These are phyloP conservation scores for Myioborus miniatus DNA, from an alignment of 2,797 vertebrate genomes.

Conservation along the genomic window DNA sequence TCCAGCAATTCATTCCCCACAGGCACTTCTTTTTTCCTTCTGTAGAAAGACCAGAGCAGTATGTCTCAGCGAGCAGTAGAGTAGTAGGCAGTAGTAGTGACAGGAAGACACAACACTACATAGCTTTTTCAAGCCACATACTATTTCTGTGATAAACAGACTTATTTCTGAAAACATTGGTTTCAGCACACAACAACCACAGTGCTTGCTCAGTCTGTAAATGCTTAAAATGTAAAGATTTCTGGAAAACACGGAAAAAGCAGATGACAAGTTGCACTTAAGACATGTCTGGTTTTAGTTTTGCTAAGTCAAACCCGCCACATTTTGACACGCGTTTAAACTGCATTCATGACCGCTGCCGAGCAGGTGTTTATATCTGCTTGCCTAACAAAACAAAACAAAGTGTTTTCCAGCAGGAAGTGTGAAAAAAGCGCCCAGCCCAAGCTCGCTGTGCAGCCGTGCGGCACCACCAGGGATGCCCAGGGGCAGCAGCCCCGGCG, in stretches of 20 bases:
- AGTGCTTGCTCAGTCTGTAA: not conserved
- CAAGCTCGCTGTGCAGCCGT: rapidly evolving
- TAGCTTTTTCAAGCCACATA: not conserved
- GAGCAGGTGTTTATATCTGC: not conserved
- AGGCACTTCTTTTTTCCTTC: not conserved
- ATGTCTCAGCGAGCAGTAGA: not conserved
- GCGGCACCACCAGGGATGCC: no score
- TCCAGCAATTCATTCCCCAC: not conserved
- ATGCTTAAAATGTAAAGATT: not conserved
- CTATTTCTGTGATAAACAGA: not conserved
- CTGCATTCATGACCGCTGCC: not conserved
- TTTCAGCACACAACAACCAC: not conserved
- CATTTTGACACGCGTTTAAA: not conserved
- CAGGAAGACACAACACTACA: not conserved
- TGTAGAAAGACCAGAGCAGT: not conserved
- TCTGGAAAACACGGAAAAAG: not conserved
- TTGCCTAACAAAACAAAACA: not conserved
- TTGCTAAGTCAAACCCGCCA: not conserved
- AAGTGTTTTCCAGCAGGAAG: rapidly evolving
- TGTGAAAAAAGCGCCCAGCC: rapidly evolving
- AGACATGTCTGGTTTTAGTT: rapidly evolving
- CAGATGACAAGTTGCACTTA: no score
- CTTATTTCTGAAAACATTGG: not conserved
- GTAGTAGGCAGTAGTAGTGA: not conserved
- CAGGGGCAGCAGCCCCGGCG: rapidly evolving